Evolutionary conservation across 2,888 invertebrate species (phyloP).

Genomic region (Eupeodes luniger): DNA sequence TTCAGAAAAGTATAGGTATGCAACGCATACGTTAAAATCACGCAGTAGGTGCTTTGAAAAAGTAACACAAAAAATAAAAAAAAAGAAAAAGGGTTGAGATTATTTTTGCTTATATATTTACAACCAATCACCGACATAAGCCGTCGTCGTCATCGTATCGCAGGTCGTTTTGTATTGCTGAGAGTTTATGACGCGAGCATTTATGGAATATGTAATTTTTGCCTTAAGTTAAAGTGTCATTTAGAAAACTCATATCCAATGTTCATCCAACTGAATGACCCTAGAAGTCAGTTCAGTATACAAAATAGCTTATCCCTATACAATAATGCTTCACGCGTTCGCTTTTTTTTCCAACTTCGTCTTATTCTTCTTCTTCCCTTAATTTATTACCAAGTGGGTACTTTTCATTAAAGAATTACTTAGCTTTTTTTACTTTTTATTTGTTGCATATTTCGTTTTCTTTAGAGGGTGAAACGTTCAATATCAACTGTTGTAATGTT

Average conservation of each 20-base stretch:
- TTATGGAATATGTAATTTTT: slow-evolving; percentile 19
- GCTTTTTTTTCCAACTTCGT: neutral
- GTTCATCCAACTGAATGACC: slow-evolving; percentile 53
- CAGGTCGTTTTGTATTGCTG: too few species aligned
- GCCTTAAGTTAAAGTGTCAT: slow-evolving; percentile 42
- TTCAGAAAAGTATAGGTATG: neutral
- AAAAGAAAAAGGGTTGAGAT: neutral
- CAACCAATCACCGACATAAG: slow-evolving; percentile 17
- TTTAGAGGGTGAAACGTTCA: slow-evolving; percentile 34
- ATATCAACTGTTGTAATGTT: slow-evolving; percentile 13
- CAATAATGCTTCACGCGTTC: slow-evolving; percentile 26
- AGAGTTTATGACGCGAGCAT: slow-evolving; percentile 29
- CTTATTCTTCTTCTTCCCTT: neutral
- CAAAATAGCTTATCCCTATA: neutral
- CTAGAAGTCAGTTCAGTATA: slow-evolving; percentile 4
- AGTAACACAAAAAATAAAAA: neutral
- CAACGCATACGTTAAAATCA: slow-evolving; percentile 4
- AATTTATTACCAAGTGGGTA: slow-evolving; percentile 33
- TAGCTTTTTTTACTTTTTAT: neutral
- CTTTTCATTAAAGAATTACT: slow-evolving; percentile 53
- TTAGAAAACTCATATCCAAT: slow-evolving; percentile 34
- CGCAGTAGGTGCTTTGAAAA: neutral
- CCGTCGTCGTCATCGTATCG: neutral
- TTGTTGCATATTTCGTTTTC: neutral
- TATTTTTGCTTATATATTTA: slow-evolving; percentile 29